These are phyloP conservation scores for Mythimna albipuncta DNA, from an alignment of 2,888 invertebrate species.

Conservation along the genomic window DNA sequence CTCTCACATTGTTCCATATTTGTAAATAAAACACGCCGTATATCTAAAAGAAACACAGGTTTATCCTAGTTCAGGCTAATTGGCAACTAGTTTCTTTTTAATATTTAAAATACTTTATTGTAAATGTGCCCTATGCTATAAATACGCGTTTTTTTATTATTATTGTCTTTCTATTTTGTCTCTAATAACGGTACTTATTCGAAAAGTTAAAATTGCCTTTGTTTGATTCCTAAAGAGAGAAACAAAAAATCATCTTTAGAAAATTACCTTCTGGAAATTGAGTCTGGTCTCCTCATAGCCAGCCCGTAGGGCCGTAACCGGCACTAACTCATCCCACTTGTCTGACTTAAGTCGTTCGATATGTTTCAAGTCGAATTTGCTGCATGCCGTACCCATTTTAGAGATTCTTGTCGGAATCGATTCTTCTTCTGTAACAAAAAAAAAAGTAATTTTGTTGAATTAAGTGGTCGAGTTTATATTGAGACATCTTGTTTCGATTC, in stretches of 20 bases:
- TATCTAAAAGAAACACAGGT: too few relatives aligned
- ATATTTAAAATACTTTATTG: too few relatives aligned
- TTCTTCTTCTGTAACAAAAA: conserved; percentile 82
- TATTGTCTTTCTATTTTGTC: too few relatives aligned
- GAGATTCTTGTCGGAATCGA: conserved; percentile 83
- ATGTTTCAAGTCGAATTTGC: conserved; percentile 82
- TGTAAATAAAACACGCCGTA: too few relatives aligned
- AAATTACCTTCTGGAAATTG: conserved; percentile 88
- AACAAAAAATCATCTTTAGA: conserved; percentile 20
- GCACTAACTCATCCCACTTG: conserved; percentile 91
- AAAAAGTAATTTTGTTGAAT: conserved; percentile 39
- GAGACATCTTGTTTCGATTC: background rate
- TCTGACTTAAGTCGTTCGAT: conserved; percentile 85
- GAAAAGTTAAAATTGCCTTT: too few relatives aligned
- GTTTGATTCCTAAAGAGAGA: background rate
- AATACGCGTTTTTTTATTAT: too few relatives aligned
- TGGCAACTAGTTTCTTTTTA: too few relatives aligned
- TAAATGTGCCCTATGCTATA: too few relatives aligned
- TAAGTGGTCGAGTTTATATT: background rate
- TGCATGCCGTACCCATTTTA: conserved; percentile 88
- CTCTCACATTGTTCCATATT: too few relatives aligned
- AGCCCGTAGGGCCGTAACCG: conserved; percentile 87
- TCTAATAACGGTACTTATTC: too few relatives aligned
- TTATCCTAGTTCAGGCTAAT: too few relatives aligned
- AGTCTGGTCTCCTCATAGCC: conserved; percentile 91